Percentiles rank a stretch among this genome's conserved stretches.
Conservation (phyloP, 2,113 vertebrate genomes). For the Mirounga angustirostris region DNA sequence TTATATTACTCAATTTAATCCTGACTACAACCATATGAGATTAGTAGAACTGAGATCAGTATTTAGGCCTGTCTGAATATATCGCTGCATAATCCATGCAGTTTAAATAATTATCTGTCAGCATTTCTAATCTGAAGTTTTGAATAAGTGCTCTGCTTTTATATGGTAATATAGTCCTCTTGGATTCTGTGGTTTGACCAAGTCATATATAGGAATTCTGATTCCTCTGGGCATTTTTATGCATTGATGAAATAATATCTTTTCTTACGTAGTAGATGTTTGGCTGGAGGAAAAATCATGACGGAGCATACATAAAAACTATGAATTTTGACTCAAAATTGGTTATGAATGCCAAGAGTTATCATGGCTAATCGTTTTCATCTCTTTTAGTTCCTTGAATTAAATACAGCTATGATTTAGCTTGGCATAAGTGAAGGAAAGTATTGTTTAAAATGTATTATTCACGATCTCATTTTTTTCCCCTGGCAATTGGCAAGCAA, state of each 20-base stretch:
- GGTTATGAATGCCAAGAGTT: neutral
- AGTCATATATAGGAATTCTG: neutral
- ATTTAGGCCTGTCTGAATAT: neutral
- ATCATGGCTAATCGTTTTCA: neutral
- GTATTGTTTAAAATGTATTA: slow-evolving; percentile 12
- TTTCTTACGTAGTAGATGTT: neutral
- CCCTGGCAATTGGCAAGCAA: slow-evolving; percentile 34
- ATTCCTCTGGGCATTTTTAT: neutral
- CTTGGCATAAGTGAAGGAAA: neutral
- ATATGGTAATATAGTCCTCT: neutral
- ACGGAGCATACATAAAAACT: neutral
- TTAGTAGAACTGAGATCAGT: neutral
- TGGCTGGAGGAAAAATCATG: neutral
- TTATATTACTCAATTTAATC: neutral
- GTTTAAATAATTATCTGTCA: neutral
- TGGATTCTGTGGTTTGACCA: neutral
- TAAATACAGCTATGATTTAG: neutral
- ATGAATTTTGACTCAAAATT: slow-evolving; percentile 53
- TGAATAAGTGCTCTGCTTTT: slow-evolving; percentile 35
- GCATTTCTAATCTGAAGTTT: neutral
- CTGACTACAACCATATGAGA: neutral
- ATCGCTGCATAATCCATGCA: neutral
- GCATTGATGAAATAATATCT: neutral
- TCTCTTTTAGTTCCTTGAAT: neutral
- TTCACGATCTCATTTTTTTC: neutral